These are phyloP conservation scores for Oegoconia quadripuncta DNA, from an alignment of 2,888 invertebrate species.

Conservation along the genomic window DNA sequence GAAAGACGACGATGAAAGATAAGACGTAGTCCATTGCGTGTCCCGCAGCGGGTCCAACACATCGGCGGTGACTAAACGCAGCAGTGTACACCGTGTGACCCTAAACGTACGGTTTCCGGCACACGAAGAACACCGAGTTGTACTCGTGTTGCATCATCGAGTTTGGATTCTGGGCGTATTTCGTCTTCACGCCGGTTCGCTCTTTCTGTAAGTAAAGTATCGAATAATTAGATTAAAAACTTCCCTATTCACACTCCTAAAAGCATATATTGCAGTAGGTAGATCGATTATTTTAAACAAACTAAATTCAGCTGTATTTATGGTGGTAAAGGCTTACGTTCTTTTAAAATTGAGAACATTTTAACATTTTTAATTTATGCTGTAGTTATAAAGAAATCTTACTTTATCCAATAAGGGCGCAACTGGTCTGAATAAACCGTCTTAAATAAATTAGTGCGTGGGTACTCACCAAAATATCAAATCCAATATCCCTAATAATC, in stretches of 20 bases:
- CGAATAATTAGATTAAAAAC: background rate
- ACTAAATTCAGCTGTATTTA: background rate
- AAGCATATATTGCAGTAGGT: no score
- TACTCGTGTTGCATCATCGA: slow-evolving; percentile 97
- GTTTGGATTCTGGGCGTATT: slow-evolving; percentile 94
- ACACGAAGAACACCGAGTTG: slow-evolving; percentile 94
- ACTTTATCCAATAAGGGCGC: no score
- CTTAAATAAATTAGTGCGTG: background rate
- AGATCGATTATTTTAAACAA: background rate
- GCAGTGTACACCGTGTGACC: background rate
- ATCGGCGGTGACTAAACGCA: no score
- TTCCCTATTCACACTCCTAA: no score
- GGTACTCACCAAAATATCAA: slow-evolving; percentile 83
- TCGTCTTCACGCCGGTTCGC: slow-evolving; percentile 87
- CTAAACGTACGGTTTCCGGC: slow-evolving; percentile 81
- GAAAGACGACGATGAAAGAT: no score
- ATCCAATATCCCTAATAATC: slow-evolving; percentile 91
- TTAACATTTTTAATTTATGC: background rate
- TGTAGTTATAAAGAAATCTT: background rate
- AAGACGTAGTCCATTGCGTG: no score
- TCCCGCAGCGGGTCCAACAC: no score
- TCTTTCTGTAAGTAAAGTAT: slow-evolving; percentile 81
- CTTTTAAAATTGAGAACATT: background rate
- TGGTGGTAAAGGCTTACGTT: background rate
- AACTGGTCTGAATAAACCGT: background rate